These are phyloP conservation scores for Margaritifera margaritifera DNA, from an alignment of 2,888 invertebrate species.

Conservation along the genomic window DNA sequence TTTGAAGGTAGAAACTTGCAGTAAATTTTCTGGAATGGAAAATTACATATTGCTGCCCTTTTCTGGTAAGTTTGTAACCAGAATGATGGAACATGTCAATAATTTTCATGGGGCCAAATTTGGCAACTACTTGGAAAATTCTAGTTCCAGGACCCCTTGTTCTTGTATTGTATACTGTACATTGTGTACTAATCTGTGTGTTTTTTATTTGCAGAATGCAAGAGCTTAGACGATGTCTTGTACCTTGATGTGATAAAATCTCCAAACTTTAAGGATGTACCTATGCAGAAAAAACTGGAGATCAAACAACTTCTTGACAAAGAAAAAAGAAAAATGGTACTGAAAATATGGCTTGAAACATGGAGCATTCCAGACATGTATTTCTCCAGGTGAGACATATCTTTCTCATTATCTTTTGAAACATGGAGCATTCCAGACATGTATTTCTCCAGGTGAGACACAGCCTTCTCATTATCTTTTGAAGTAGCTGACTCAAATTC, in stretches of 20 bases:
- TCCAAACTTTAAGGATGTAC: constrained; percentile 14
- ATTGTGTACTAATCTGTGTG: background rate
- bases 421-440: constrained; percentile 28
- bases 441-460: constrained; percentile 12
- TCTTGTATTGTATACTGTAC: no score
- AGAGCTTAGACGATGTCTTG: constrained; percentile 22
- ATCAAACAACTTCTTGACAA: constrained; percentile 14
- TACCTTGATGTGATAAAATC: constrained; percentile 22
- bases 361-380: constrained; percentile 31
- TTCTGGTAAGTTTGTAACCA: no score
- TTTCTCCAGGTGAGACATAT: background rate
- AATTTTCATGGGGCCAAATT: no score
- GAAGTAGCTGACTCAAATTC: constrained; percentile 7
- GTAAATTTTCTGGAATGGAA: no score
- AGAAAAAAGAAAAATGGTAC: constrained; percentile 16
- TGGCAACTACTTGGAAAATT: no score
- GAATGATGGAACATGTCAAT: no score
- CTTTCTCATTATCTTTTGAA: constrained; percentile 13
- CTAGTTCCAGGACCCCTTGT: no score
- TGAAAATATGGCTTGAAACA: constrained; percentile 29
- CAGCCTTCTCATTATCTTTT: constrained; percentile 9
- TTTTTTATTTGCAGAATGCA: constrained; percentile 18
- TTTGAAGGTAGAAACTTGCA: no score
- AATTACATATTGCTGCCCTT: no score
- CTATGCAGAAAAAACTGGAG: constrained; percentile 10